phyloP scores from a whole-genome alignment of 2,797 vertebrate genomes.

The Rhyacichthys aspro region DNA sequence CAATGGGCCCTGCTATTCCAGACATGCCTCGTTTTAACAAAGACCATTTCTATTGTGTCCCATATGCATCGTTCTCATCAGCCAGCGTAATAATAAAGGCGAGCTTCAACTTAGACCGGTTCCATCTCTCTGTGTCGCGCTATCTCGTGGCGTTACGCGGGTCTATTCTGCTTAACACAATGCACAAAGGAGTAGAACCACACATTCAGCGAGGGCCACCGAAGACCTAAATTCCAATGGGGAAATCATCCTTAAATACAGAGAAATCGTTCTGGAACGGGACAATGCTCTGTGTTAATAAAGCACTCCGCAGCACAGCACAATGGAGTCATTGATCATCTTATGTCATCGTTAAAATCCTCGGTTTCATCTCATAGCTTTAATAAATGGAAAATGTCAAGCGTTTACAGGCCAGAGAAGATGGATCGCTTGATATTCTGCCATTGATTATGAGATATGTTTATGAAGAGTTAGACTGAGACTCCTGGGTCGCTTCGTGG shows the following conservation, averaged over 20 bases:
- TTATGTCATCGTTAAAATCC: constrained; percentile 63
- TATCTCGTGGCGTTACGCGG: constrained; percentile 20
- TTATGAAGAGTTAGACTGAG: constrained; percentile 46
- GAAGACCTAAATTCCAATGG: constrained; percentile 38
- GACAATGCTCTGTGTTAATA: constrained; percentile 54
- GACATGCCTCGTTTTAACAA: constrained; percentile 53
- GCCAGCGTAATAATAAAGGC: constrained; percentile 33
- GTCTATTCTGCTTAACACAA: constrained; percentile 41
- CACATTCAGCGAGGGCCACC: constrained; percentile 13
- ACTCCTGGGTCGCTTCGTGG: constrained; percentile 19
- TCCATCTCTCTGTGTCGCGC: constrained; percentile 4
- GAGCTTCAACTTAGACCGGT: constrained; percentile 15
- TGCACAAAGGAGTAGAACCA: constrained; percentile 34
- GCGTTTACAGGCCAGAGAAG: constrained; percentile 59
- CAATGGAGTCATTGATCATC: constrained; percentile 71
- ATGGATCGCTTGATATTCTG: constrained; percentile 70
- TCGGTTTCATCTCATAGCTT: constrained; percentile 60
- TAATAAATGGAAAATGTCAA: constrained; percentile 76
- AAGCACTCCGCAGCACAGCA: constrained; percentile 43
- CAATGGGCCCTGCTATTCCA: constrained; percentile 44
- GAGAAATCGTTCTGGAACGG: constrained; percentile 41
- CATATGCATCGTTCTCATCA: constrained; percentile 27
- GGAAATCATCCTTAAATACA: constrained; percentile 51
- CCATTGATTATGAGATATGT: constrained; percentile 69
- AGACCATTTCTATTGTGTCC: constrained; percentile 51